A percentile compares a stretch with the other conserved stretches of the same genome.
Conservation (phyloP, 2,797 vertebrate genomes). For the Danio albolineatus region DNA sequence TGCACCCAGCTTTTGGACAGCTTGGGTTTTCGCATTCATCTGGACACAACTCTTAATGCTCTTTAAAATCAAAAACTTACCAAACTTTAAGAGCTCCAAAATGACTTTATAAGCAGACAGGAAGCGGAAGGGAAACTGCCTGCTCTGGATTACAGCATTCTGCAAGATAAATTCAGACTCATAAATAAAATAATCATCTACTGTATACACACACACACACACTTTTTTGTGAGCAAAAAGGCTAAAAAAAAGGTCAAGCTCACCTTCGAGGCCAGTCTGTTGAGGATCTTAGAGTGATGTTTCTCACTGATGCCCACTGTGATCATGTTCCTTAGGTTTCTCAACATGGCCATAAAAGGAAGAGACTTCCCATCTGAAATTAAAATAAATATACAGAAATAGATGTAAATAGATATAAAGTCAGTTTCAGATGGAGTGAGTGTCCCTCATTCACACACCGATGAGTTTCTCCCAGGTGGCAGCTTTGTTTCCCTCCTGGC, state of each 20-base stretch:
- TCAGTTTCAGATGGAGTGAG: neutral
- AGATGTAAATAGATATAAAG: too few species aligned
- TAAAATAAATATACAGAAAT: constrained; percentile 23
- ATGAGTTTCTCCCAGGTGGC: constrained; percentile 88
- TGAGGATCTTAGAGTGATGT: constrained; percentile 83
- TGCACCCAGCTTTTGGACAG: too few species aligned
- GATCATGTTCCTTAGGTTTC: constrained; percentile 89
- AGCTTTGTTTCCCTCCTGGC: constrained; percentile 81
- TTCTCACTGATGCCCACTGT: constrained; percentile 78
- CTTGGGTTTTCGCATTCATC: too few species aligned
- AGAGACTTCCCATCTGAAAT: constrained; percentile 82
- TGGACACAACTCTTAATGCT: too few species aligned
- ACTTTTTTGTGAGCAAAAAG: neutral
- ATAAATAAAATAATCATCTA: neutral
- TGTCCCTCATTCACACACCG: constrained; percentile 73
- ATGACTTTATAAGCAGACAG: constrained; percentile 88
- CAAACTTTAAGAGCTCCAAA: constrained; percentile 71
- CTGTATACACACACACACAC: too few species aligned
- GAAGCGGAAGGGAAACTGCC: constrained; percentile 90
- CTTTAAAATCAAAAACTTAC: constrained; percentile 63
- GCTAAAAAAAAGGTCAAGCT: neutral
- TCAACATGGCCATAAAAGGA: constrained; percentile 92
- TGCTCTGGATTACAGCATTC: constrained; percentile 84
- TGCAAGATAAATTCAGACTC: constrained; percentile 58
- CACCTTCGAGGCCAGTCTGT: constrained; percentile 82